A percentile compares a stretch with the other conserved stretches of the same genome.
These are phyloP conservation scores for Oligia fasciuncula DNA, from an alignment of 2,888 invertebrate species.

Conservation along the genomic window DNA sequence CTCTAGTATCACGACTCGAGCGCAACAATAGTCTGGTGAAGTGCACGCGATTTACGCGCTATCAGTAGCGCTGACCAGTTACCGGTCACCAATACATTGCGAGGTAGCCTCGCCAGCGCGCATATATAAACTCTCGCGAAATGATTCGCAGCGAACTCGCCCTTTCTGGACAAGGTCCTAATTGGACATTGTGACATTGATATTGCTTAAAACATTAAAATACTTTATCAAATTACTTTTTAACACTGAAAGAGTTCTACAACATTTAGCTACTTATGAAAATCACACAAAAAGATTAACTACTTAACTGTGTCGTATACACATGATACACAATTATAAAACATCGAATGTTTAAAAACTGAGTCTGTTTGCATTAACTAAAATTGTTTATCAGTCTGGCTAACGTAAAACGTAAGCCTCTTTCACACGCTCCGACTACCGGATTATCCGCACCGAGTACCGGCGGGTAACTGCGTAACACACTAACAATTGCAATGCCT, in stretches of 20 bases:
- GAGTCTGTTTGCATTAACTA: background rate
- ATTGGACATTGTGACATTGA: background rate
- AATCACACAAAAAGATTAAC: background rate
- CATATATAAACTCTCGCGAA: too few relatives aligned
- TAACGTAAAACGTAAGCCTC: background rate
- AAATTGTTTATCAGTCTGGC: background rate
- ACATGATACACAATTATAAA: background rate
- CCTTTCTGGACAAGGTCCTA: too few relatives aligned
- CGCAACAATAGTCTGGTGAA: background rate
- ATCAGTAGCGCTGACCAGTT: too few relatives aligned
- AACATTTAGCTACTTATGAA: background rate
- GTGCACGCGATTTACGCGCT: too few relatives aligned
- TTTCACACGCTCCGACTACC: background rate
- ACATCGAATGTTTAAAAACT: background rate
- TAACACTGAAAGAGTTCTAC: background rate
- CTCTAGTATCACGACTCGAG: background rate
- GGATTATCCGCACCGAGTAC: background rate
- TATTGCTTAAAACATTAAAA: conserved; percentile 6
- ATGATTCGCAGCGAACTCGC: too few relatives aligned
- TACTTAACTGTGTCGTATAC: background rate
- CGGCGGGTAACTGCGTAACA: background rate
- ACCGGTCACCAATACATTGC: too few relatives aligned
- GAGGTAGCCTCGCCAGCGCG: too few relatives aligned
- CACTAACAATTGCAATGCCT: background rate
- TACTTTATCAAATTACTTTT: background rate